Base-by-base conservation (phyloP, 1,140 invertebrate genomes). In the Drosophila seguyi region DNA sequence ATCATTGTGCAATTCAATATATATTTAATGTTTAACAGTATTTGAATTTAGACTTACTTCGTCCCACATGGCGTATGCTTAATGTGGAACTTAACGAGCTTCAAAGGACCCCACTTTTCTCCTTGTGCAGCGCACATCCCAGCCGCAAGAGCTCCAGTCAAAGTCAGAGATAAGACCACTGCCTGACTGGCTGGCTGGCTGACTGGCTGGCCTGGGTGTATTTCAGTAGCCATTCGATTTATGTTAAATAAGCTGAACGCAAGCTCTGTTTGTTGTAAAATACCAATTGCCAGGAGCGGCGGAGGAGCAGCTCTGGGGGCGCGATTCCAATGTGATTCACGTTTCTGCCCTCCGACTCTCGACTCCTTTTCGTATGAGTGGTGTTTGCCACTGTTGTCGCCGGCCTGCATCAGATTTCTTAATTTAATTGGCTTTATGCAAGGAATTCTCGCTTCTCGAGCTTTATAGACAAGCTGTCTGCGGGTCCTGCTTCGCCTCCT, bases 401-500 rank as follows among this genome's bases (percentile, higher is more conserved):
- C 39, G 74, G 57, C 53, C 75, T 90, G 85, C 78, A 90, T 90
- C 85, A 90, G 85, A 90, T 90, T 90, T 90, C 85, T 90, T 90
- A 90, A 90, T 90, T 90, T 90, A 90, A 90, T 90, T 90, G 85
- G 85, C 85, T 90, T 81, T 90, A 90, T 90, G 85, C 85, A 90
- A 90, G 85, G 55, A 81, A 81, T 85, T 88, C 85, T 78, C 63
- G 53, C 55, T 48, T 58, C 66, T 65, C 52, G 53, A 57, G 39
- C 55, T 73, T 85, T 90, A 88, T 88, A 88, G 85, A 88, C 85
- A 88, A 90, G 73, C 85, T 90, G 85, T 88, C 85, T 88, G 85
- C 62, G 45, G 69, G 20, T 58, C 59, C 52, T 57, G 58, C 39
- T 20, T 34, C 3, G 29, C 48, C 27, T 31, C 3, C 27, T 13